Percentiles rank a stretch among this genome's conserved stretches.
Conservation (phyloP, 2,797 vertebrate species). For the Poeciliopsis infans region DNA sequence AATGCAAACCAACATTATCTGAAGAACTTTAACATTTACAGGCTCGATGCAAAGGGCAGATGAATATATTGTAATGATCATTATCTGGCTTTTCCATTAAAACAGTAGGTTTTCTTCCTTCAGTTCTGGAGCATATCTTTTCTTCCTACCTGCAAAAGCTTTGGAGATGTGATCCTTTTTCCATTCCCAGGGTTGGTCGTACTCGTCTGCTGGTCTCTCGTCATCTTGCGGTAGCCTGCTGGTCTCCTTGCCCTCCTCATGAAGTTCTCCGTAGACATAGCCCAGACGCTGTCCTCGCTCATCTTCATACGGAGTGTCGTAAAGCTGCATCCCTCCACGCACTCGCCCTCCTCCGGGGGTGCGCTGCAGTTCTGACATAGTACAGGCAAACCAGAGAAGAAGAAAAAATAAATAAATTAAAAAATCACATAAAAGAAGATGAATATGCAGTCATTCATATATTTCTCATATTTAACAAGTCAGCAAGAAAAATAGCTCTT, state of each 20-base stretch:
- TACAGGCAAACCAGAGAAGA: conserved; percentile 13
- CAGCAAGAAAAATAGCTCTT: conserved; percentile 16
- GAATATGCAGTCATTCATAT: not conserved
- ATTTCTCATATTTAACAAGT: not conserved
- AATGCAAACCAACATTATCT: not conserved
- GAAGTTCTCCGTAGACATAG: conserved; percentile 51
- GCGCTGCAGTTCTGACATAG: conserved; percentile 78
- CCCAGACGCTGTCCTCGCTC: conserved; percentile 59
- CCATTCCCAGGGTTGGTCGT: conserved; percentile 98
- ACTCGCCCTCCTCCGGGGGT: conserved; percentile 59
- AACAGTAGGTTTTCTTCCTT: not conserved
- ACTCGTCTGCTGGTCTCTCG: conserved; percentile 91
- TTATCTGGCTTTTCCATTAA: not conserved
- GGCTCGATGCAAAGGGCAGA: not conserved
- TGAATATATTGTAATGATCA: not conserved
- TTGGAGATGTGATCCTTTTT: conserved; percentile 94
- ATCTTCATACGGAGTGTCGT: conserved; percentile 92
- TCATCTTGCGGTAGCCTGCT: conserved; percentile 89
- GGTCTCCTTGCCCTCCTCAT: conserved; percentile 79
- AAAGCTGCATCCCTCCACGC: conserved; percentile 83
- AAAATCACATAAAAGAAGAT: not conserved
- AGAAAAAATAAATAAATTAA: not conserved
- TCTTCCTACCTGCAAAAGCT: conserved; percentile 87
- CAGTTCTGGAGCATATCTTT: not conserved
- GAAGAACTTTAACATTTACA: conserved; percentile 11